Conservation (phyloP, 2,888 invertebrate genomes). For the Scaptomyza parva region DNA sequence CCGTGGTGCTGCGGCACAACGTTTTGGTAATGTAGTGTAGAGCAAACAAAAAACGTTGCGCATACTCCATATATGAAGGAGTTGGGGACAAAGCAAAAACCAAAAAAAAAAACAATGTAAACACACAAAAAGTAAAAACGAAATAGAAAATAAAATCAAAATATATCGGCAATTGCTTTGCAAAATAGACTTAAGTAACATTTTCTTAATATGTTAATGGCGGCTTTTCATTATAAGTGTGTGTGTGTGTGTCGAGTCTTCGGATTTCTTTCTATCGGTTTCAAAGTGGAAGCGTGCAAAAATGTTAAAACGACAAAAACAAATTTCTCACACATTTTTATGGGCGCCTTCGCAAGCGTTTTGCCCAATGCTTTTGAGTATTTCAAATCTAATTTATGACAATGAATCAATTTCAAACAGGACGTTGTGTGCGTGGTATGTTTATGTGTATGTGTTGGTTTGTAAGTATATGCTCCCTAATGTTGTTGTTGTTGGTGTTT, state of each 20-base stretch:
- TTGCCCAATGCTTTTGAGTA: constrained; percentile 65
- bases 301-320: constrained; percentile 61
- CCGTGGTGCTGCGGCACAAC: too few relatives aligned
- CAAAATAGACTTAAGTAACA: constrained; percentile 77
- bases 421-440: constrained; percentile 15
- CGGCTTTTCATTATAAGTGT: constrained; percentile 31
- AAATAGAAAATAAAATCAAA: constrained; percentile 31
- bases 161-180: constrained; percentile 68
- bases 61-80: constrained; percentile 52
- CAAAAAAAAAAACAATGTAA: not conserved
- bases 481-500: constrained; percentile 3
- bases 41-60: constrained; percentile 61
- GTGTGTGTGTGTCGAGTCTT: constrained; percentile 29
- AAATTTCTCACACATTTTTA: constrained; percentile 74
- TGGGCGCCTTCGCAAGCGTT: constrained; percentile 52
- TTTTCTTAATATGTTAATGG: constrained; percentile 64
- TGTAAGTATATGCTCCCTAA: constrained; percentile 15
- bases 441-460: constrained; percentile 15
- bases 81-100: constrained; percentile 3
- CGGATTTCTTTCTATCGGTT: too few relatives aligned
- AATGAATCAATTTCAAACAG: constrained; percentile 74
- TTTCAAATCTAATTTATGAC: constrained; percentile 82
- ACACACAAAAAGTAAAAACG: constrained; percentile 3
- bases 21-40: constrained; percentile 58
- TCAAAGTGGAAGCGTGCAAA: constrained; percentile 33